Base-by-base conservation (phyloP, 2,888 invertebrate species). In the Cosmorhoe ocellata region DNA sequence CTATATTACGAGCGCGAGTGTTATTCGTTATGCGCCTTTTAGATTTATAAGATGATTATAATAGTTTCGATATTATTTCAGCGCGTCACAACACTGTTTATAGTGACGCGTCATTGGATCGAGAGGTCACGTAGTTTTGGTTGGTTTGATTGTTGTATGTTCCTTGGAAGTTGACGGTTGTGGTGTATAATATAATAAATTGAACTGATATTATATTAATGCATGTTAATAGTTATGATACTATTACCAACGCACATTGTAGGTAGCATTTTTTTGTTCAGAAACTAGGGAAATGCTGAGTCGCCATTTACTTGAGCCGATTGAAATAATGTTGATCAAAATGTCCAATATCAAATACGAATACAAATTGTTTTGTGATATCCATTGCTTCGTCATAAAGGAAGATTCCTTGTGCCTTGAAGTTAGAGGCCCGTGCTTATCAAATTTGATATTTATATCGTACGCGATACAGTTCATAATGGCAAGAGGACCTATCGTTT, bases 11-110 rank as follows among this genome's bases (percentile, higher is more conserved):
- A 74, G 82, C 72, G 87, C 87, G 85, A 79, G 76, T 81, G 87
- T 89, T 88, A 80, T 74, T 77, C 85, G 88, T 87, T 87, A 79
- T 77, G 76, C 87, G 86, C 86, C 80, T 74, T 83, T 84, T 75
- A 4, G 51, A 42, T 45, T 58, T 48, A 53, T 37, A 40, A 50
- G 43, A 46, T 51, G 36, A 47, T 44, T 47, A 69, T 78, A 71
- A 68, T 76, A 72, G 64, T 68, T 70, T 69, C 63, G 64, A 76
- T 76, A 72, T 67, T 61, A 69, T 71, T 65, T 65, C 56, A 59
- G 53, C 58, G 69, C 62, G 77, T 75, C 81, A 73, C 79, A 65
- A 64, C 64, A 57, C 64, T 67, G 46, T 61, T 67, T 56, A 58
- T 45, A 31, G 69, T 64, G 61, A 63, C 59, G 55, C 64, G 58